A percentile compares a stretch with the other conserved stretches of the same genome.
Evolutionary conservation across 53 echinoderm and acorn worm species (phyloP).

Genomic region (Apostichopus leukothele): DNA sequence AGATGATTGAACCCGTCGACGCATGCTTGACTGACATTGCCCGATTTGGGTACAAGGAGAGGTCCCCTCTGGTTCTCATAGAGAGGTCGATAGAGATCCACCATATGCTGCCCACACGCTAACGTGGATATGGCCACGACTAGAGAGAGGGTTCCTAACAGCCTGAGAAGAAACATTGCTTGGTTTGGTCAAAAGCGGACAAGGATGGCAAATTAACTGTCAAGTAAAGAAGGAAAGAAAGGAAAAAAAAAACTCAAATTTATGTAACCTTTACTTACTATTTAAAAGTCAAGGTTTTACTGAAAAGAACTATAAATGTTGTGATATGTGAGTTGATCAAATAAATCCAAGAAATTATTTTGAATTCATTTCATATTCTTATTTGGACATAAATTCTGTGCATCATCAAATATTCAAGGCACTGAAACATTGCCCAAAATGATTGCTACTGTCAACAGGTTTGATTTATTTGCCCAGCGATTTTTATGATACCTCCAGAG

Average conservation of each 20-base stretch:
- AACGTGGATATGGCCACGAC: neutral
- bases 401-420: too few species aligned
- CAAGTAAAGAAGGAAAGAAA: neutral
- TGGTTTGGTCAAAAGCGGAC: neutral
- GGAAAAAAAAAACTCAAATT: neutral
- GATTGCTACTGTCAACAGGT: too few species aligned
- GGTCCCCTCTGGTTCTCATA: slow-evolving; percentile 11
- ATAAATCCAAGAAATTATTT: too few species aligned
- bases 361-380: too few species aligned
- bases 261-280: neutral
- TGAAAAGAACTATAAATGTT: neutral
- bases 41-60: neutral
- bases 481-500: too few species aligned
- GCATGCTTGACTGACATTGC: neutral
- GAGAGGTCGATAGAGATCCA: neutral
- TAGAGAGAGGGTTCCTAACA: neutral
- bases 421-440: too few species aligned
- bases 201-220: neutral
- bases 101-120: neutral
- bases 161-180: neutral
- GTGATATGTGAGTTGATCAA: too few species aligned
- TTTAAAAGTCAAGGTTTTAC: neutral
- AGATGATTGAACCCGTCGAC: neutral
- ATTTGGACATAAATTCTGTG: too few species aligned
- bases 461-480: too few species aligned